phyloP scores from a whole-genome alignment of 2,888 invertebrate species.

The Phorcus lineatus region DNA sequence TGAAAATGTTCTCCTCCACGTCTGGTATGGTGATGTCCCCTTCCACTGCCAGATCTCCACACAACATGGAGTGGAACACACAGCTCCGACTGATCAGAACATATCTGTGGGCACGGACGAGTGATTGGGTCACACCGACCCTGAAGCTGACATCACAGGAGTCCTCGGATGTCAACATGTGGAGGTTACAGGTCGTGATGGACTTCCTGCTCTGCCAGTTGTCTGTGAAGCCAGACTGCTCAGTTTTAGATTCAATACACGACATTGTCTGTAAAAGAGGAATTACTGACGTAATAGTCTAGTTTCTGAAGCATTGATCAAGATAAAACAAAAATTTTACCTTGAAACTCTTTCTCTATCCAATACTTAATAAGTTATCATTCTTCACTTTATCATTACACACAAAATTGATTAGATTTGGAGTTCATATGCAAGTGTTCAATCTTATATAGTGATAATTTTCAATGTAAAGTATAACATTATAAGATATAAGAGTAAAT shows the following conservation, averaged over 20 bases:
- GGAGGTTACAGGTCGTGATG: neutral
- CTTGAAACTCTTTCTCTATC: no score
- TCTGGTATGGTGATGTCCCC: neutral
- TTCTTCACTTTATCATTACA: no score
- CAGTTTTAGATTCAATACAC: neutral
- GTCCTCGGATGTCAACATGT: neutral
- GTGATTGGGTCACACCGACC: neutral
- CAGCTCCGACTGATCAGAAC: neutral
- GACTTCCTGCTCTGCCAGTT: neutral
- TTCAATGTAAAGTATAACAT: no score
- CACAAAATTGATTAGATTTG: no score
- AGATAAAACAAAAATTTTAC: no score
- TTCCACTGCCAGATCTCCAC: neutral
- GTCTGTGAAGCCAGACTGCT: neutral
- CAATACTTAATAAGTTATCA: no score
- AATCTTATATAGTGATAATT: no score
- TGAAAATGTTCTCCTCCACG: neutral
- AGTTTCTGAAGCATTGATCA: no score
- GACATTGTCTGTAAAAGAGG: no score
- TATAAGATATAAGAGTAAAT: no score
- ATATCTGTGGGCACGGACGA: neutral
- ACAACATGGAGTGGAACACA: neutral
- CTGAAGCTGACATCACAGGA: neutral
- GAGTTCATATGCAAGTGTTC: no score
- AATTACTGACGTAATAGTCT: no score